These are phyloP conservation scores for Hippocampus guttulatus DNA, from an alignment of 2,113 vertebrate species.

Conservation along the genomic window DNA sequence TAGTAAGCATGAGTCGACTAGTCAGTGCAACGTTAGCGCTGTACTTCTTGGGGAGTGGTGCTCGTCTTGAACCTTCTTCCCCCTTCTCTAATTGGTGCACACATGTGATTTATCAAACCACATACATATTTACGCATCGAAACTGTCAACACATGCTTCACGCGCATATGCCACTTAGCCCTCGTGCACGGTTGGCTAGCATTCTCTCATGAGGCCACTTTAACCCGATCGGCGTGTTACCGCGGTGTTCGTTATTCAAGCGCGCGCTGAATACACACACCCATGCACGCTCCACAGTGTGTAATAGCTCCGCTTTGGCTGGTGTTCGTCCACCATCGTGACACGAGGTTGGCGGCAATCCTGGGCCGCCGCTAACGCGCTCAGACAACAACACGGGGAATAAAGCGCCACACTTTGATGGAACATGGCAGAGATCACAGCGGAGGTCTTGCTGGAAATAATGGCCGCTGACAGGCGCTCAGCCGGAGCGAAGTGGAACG, in stretches of 20 bases:
- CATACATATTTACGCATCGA: slow-evolving; percentile 3
- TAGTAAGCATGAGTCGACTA: neutral
- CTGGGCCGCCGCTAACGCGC: slow-evolving; percentile 50
- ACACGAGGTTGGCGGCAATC: slow-evolving; percentile 25
- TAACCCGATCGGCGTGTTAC: slow-evolving; percentile 50
- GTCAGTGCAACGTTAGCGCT: neutral
- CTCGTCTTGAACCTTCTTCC: slow-evolving; percentile 18
- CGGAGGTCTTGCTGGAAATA: slow-evolving; percentile 59
- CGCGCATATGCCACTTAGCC: slow-evolving; percentile 21
- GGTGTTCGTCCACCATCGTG: slow-evolving; percentile 33
- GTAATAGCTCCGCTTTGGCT: slow-evolving; percentile 38
- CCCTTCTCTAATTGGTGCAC: slow-evolving; percentile 7
- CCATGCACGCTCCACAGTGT: slow-evolving; percentile 27
- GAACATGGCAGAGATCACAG: slow-evolving; percentile 69
- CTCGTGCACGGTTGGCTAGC: slow-evolving; percentile 11
- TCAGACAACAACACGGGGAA: slow-evolving; percentile 55
- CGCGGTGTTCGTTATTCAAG: slow-evolving; percentile 51
- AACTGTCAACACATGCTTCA: slow-evolving; percentile 8
- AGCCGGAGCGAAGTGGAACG: slow-evolving; percentile 29
- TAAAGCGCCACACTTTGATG: slow-evolving; percentile 55
- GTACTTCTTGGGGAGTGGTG: slow-evolving; percentile 6
- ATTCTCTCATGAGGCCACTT: slow-evolving; percentile 31
- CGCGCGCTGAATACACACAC: slow-evolving; percentile 4
- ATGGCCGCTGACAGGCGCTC: slow-evolving; percentile 61
- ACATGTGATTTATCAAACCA: slow-evolving; percentile 2